These are phyloP conservation scores for Percopsis transmontana DNA, from an alignment of 2,113 vertebrate species.

Conservation along the genomic window DNA sequence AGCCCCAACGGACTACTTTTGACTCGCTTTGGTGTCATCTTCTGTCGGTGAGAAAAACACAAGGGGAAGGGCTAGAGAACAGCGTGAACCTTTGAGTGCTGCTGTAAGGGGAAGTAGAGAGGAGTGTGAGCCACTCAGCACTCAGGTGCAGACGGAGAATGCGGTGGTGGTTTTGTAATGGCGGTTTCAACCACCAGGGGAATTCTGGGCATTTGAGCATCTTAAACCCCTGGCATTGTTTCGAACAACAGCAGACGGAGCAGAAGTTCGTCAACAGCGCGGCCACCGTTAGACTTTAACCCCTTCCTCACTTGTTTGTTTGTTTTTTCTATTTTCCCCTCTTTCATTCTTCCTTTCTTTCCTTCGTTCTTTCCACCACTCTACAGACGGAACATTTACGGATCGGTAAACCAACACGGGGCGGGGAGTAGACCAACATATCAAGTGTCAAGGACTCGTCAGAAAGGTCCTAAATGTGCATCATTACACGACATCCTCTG, in stretches of 20 bases:
- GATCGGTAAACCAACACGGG: constrained; percentile 68
- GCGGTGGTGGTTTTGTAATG: constrained; percentile 6
- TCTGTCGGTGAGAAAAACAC: too few relatives aligned
- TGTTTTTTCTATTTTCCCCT: constrained; percentile 7
- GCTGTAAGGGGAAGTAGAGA: too few relatives aligned
- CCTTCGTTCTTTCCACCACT: neutral
- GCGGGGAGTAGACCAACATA: constrained; percentile 67
- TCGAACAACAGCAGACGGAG: constrained; percentile 71
- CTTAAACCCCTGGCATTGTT: constrained; percentile 37
- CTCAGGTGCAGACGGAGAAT: too few relatives aligned
- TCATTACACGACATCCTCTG: constrained; percentile 61
- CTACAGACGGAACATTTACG: constrained; percentile 63
- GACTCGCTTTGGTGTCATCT: too few relatives aligned
- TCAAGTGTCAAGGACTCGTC: constrained; percentile 71
- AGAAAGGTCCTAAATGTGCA: constrained; percentile 71
- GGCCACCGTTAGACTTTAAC: constrained; percentile 25
- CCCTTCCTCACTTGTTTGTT: neutral
- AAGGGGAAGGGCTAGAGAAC: too few relatives aligned
- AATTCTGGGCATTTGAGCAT: constrained; percentile 34
- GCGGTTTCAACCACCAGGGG: constrained; percentile 24
- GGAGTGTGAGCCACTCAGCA: too few relatives aligned
- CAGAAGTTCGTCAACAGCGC: constrained; percentile 56
- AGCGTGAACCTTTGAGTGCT: too few relatives aligned
- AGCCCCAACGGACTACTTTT: too few relatives aligned
- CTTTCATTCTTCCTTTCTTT: constrained; percentile 2